Percentiles rank a stretch among this genome's conserved stretches.
Conservation (phyloP, 2,113 vertebrate genomes). For the Poecile atricapillus region DNA sequence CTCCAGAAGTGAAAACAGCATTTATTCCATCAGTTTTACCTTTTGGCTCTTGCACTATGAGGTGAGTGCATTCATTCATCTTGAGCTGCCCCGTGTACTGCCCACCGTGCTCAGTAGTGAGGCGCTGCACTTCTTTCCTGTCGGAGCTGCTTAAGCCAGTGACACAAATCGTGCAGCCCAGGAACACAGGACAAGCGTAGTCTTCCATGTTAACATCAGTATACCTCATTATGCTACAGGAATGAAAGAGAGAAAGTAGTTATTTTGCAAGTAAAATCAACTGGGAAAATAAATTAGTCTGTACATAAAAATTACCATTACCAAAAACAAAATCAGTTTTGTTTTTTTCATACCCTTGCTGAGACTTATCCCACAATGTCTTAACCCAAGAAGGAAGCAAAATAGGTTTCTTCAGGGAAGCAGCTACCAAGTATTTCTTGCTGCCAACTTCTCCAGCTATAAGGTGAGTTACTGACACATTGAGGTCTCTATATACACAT, state of each 20-base stretch:
- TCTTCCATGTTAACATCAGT: slow-evolving; percentile 83
- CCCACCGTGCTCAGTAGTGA: slow-evolving; percentile 85
- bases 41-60: slow-evolving; percentile 91
- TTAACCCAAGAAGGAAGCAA: slow-evolving; percentile 91
- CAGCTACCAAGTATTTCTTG: slow-evolving; percentile 97
- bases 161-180: slow-evolving; percentile 90
- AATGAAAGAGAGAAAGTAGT: not conserved
- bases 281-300: not conserved
- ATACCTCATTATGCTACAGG: slow-evolving; percentile 80
- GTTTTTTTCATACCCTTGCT: slow-evolving; percentile 78
- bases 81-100: slow-evolving; percentile 90
- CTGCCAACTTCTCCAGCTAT: slow-evolving; percentile 97
- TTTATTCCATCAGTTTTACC: slow-evolving; percentile 64
- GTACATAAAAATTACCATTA: not conserved
- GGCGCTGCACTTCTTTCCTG: slow-evolving; percentile 88
- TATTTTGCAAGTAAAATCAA: not conserved
- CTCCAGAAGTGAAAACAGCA: not conserved
- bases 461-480: slow-evolving; percentile 90
- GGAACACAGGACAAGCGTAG: slow-evolving; percentile 86
- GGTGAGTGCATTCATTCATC: slow-evolving; percentile 97
- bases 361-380: slow-evolving; percentile 89
- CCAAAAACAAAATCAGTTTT: not conserved
- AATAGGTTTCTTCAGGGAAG: slow-evolving; percentile 89
- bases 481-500: slow-evolving; percentile 86
- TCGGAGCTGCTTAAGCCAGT: slow-evolving; percentile 86